Evolutionary conservation across 2,113 vertebrate species (phyloP), one percentile per base, ranked within the genome.

Genomic region (Python bivittatus): DNA sequence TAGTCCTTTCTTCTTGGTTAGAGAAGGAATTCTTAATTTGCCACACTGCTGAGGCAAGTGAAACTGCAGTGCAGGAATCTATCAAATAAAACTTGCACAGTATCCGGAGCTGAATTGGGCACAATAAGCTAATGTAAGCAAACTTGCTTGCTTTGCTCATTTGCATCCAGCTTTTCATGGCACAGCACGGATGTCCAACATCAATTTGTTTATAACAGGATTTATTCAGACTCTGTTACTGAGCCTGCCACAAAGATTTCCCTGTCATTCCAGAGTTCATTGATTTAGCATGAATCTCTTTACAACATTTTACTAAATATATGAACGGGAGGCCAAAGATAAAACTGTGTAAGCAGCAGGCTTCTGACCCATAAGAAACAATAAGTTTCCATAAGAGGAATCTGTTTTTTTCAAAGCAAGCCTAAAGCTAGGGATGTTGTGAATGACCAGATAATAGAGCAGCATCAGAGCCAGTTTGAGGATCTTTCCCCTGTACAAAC

Each of bases 251-350:
- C n/a, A 44, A 17, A 38, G 27, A 88, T 8, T 13, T 22, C 25
- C 86, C 27, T 9, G 29, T 54, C 13, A 57, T 17, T 56, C 38
- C 27, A 84, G 7, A 22, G 1, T 25, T 64, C 85, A 85, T 38
- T 92, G 56, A 44, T 92, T 89, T 84, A 52, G 20, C 91, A 88
- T n/a, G 68, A 60, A 53, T 38, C 23, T 29, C 29, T 48, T 86
- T 48, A 29, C 38, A 44, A 54, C 0, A 15, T 58, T 54, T 88
- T 52, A 11, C 29, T 89, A 61, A 89, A 60, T 29, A 27, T 84
- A 84, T 89, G 25, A 88, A 92, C 64, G n/a, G 57, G 42, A 61
- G 72, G 91, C 87, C 91, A 9, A 84, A 58, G 29, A 20, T 25
- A 33, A 54, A 57, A 57, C 27, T 2, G 12, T 20, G 52, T 2